phyloP scores from a whole-genome alignment of 2,888 invertebrate species.

The Osmoderma eremita region DNA sequence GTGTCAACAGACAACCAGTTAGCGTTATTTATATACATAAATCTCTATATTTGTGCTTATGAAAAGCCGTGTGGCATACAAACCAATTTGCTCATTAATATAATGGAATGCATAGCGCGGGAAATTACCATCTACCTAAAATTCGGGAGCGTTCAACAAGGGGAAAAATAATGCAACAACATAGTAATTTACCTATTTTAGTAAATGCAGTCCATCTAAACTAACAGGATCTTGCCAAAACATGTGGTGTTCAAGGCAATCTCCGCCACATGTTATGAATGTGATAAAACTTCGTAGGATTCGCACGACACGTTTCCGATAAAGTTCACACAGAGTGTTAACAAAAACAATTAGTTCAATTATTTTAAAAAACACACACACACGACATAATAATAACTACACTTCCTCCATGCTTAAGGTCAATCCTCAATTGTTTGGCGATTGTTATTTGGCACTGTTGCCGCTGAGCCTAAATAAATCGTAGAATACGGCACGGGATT shows the following conservation, averaged over 20 bases:
- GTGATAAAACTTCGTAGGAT: conserved; percentile 6
- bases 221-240: conserved; percentile 34
- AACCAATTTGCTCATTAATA: background rate
- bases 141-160: background rate
- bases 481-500: conserved; percentile 8
- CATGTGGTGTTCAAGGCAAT: conserved; percentile 31
- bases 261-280: conserved; percentile 28
- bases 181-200: conserved; percentile 27
- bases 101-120: background rate
- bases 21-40: conserved; percentile 31
- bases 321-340: background rate
- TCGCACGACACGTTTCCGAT: background rate
- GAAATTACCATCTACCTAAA: background rate
- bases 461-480: conserved; percentile 13
- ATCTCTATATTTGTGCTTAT: conserved; percentile 15
- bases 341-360: background rate
- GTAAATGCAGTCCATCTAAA: conserved; percentile 26
- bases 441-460: conserved; percentile 33
- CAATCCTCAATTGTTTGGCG: conserved; percentile 31
- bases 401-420: conserved; percentile 37
- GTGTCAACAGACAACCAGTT: conserved; percentile 2
- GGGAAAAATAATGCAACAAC: background rate
- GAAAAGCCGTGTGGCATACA: background rate
- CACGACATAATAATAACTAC: conserved; percentile 32
- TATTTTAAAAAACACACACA: conserved; percentile 20